Percentiles rank a stretch among this genome's conserved stretches.
Evolutionary conservation across 2,797 vertebrate species (phyloP).

Genomic region (Sylvilagus floridanus): DNA sequence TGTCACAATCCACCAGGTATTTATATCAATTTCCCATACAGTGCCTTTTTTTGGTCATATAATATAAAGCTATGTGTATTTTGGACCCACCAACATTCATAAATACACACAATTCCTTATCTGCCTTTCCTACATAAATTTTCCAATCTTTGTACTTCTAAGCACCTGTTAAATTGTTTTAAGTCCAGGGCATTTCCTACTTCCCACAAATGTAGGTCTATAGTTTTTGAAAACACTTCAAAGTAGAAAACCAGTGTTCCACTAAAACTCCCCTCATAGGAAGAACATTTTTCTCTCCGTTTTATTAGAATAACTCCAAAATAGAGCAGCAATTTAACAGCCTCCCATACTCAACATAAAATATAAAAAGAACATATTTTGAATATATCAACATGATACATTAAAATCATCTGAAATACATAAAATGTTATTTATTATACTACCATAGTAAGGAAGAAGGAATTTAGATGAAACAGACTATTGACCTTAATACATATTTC

Average conservation of each 20-base stretch:
- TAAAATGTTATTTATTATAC: neutral
- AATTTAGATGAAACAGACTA: neutral
- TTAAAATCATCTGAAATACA: neutral
- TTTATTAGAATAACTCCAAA: neutral
- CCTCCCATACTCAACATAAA: too few relatives aligned
- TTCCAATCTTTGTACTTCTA: too few relatives aligned
- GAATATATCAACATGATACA: neutral
- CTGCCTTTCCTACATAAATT: too few relatives aligned
- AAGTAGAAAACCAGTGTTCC: neutral
- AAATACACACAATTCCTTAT: neutral
- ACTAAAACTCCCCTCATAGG: neutral
- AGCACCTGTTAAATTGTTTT: too few relatives aligned
- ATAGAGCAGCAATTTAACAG: neutral
- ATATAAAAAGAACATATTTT: neutral
- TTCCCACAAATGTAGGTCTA: neutral
- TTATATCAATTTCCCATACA: neutral
- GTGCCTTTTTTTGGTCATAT: neutral
- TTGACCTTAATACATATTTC: neutral
- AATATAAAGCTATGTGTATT: neutral
- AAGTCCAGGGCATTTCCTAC: neutral
- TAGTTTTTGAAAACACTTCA: neutral
- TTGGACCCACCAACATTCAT: too few relatives aligned
- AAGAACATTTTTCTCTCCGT: neutral
- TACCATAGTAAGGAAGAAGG: neutral
- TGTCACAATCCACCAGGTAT: fast-evolving